phyloP scores from a whole-genome alignment of 2,888 invertebrate species.

The Cataglyphis livida region DNA sequence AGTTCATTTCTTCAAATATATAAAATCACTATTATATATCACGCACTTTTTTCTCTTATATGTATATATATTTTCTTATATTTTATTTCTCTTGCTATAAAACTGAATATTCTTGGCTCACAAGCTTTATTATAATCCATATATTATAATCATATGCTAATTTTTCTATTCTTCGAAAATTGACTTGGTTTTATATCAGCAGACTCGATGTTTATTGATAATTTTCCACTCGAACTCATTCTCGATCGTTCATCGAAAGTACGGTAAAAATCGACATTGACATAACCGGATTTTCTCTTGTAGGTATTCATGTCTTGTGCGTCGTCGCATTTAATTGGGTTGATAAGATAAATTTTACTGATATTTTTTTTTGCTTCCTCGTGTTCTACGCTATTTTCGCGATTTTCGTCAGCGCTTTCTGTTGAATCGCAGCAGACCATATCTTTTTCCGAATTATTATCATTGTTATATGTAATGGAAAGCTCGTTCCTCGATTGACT shows the following conservation, averaged over 20 bases:
- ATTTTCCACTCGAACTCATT: background rate
- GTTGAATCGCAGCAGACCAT: conserved; percentile 46
- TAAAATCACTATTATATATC: background rate
- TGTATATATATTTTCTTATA: background rate
- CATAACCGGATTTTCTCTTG: background rate
- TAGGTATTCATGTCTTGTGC: background rate
- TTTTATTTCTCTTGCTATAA: background rate
- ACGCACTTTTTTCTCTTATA: background rate
- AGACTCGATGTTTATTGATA: background rate
- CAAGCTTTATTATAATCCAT: background rate
- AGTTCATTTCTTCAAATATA: background rate
- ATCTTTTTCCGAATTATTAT: background rate
- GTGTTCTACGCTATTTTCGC: background rate
- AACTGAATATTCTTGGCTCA: background rate
- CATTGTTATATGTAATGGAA: background rate
- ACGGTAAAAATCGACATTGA: background rate
- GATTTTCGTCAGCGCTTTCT: conserved; percentile 35
- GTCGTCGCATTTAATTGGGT: background rate
- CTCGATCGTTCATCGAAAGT: background rate
- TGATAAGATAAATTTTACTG: conserved; percentile 1
- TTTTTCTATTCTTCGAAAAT: background rate
- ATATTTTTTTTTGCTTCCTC: background rate
- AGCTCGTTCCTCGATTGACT: conserved; percentile 72
- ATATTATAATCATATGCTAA: background rate
- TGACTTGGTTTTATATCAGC: background rate